Base-by-base conservation (phyloP, 2,797 vertebrate genomes). In the Leontopithecus rosalia region DNA sequence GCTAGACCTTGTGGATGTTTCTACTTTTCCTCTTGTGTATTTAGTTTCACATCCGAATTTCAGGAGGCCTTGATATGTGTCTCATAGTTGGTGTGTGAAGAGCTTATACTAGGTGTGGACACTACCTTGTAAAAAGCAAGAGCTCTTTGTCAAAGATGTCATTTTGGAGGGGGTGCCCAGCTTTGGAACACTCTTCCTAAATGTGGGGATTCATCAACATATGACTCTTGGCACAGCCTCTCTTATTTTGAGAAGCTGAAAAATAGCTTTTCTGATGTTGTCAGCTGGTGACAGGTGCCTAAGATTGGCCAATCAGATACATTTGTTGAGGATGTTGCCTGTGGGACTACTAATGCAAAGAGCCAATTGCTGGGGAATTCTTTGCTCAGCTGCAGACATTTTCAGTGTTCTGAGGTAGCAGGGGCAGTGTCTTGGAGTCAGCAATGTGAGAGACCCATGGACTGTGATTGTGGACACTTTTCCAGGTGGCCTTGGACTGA, bases 21-120 rank as follows among this genome's bases (percentile, higher is more conserved):
- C 30, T 70, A 36, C 4, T 36, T 76, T 94, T 80, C 9, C 13
- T 91, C 24, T 80, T 89, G 64, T 67, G n/a, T 50, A 55, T 90
- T 96, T 76, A 88, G 30, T 67, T 64, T 72, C 6, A 7, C 43
- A n/a, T 67, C n/a, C 89, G 61, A 86, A 55, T 92, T 96, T 95
- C 94, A 85, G n/a, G 64, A 91, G 88, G 39, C n/a, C 20, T 90
- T 82, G 20, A 11, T 41, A 7, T 22, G 22, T 79, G 67, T 93
- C 72, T 90, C 90, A 75, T 22, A 52, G 19, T 86, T 81, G 64
- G 19, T 50, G 13, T 86, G 46, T 52, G 30, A 76, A 76, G 75
- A 26, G 30, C 36, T 96, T 94, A 70, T 46, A 22, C 43, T 26
- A 85, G 33, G 15, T 43, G 2, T 19, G 57, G n/a, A 79, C 55